Conservation (phyloP, 2,113 vertebrate genomes). For the Desmodus rotundus region DNA sequence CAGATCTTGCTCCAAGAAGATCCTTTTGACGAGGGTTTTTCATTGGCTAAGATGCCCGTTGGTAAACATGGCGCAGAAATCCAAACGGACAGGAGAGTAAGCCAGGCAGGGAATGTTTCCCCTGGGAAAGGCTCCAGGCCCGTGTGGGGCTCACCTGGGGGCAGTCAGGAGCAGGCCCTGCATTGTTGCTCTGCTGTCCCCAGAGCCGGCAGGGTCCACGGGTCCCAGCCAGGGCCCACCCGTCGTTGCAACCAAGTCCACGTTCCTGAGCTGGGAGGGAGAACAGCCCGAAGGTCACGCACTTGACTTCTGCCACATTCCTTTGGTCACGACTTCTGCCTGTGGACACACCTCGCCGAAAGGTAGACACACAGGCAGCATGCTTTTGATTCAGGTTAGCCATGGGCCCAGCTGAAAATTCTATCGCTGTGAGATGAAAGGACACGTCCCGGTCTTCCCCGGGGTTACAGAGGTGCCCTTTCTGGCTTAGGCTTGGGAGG, state of each 20-base stretch:
- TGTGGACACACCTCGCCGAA: background rate
- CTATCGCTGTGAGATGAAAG: background rate
- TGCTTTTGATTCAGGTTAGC: background rate
- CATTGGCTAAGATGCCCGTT: background rate
- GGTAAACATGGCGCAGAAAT: background rate
- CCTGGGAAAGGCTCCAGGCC: rapidly evolving
- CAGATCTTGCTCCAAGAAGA: background rate
- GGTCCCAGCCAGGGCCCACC: background rate
- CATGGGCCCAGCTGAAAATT: background rate
- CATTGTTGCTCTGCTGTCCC: rapidly evolving
- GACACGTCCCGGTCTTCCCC: rapidly evolving
- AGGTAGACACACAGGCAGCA: background rate
- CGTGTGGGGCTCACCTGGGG: rapidly evolving
- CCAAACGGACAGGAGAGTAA: rapidly evolving
- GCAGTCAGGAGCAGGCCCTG: rapidly evolving
- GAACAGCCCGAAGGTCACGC: rapidly evolving
- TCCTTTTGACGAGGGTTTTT: background rate
- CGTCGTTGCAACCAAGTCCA: background rate
- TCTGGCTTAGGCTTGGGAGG: too few relatives aligned
- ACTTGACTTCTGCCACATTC: rapidly evolving
- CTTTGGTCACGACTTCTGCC: background rate
- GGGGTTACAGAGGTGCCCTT: rapidly evolving
- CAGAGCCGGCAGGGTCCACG: rapidly evolving
- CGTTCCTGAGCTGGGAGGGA: rapidly evolving
- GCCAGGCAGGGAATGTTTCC: background rate